A percentile compares a stretch with the other conserved stretches of the same genome.
phyloP scores from a whole-genome alignment of 1,140 invertebrate genomes.

The Anastatus disparis region DNA sequence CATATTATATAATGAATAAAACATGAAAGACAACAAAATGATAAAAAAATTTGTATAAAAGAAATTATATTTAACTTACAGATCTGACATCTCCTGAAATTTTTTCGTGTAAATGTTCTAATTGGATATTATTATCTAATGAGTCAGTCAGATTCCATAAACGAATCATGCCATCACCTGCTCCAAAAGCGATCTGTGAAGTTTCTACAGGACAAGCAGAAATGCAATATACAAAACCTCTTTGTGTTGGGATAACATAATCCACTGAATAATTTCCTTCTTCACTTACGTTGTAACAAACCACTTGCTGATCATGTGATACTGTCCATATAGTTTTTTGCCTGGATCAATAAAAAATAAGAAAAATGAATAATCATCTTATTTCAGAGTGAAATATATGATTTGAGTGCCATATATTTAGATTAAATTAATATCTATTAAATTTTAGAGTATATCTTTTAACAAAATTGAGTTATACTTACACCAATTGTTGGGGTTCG shows the following conservation, averaged over 20 bases:
- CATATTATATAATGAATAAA: no score
- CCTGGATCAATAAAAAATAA: no score
- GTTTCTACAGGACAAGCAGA: conserved; percentile 77
- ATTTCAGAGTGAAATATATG: no score
- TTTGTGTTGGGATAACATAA: conserved; percentile 71
- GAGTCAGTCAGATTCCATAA: conserved; percentile 75
- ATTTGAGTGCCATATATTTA: no score
- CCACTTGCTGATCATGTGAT: conserved; percentile 73
- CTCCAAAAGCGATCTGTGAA: conserved; percentile 74
- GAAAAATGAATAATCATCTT: no score
- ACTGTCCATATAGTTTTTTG: conserved; percentile 70
- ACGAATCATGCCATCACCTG: conserved; percentile 76
- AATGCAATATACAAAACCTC: conserved; percentile 74
- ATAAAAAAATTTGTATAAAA: no score
- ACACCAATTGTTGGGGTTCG: no score
- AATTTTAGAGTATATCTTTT: no score
- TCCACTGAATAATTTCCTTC: no score
- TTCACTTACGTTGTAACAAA: conserved; percentile 65
- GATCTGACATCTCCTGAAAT: conserved; percentile 78
- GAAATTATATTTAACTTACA: conserved; percentile 60
- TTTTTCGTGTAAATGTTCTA: conserved; percentile 74
- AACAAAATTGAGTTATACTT: no score
- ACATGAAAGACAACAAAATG: no score
- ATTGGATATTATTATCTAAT: conserved; percentile 63
- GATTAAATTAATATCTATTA: no score